Percentiles rank a stretch among this genome's conserved stretches.
phyloP scores from a whole-genome alignment of 2,113 vertebrate species.

The Bos indicus region DNA sequence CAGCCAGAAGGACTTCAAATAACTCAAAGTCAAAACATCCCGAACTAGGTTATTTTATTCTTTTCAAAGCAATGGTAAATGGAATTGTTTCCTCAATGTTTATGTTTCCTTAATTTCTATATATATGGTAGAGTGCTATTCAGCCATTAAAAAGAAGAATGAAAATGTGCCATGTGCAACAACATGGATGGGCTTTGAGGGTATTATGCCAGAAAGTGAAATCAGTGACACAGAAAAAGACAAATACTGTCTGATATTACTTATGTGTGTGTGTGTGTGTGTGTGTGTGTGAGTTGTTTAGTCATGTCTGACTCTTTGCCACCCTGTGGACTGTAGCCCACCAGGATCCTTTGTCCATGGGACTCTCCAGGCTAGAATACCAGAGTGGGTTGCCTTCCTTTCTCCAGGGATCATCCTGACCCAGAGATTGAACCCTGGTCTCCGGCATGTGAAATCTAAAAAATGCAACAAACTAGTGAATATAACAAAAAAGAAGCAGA shows the following conservation, averaged over 20 bases:
- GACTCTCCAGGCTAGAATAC: not conserved
- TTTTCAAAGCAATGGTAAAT: not conserved
- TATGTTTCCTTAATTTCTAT: not conserved
- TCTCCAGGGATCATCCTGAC: not conserved
- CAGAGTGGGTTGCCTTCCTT: not conserved
- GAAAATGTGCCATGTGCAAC: not conserved
- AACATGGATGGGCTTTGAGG: not conserved
- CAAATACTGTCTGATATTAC: not conserved
- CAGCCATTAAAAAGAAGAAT: not conserved
- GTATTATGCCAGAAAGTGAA: not conserved
- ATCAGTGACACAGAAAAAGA: not conserved
- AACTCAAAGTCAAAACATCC: not conserved
- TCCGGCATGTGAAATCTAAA: not conserved
- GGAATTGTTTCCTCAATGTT: not conserved
- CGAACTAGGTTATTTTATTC: not conserved
- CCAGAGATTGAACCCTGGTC: not conserved
- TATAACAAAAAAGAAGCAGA: not conserved
- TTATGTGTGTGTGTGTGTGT: not conserved
- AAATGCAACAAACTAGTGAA: not conserved
- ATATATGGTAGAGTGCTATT: not conserved
- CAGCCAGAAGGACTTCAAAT: not conserved
- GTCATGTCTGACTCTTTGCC: not conserved
- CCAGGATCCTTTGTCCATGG: not conserved
- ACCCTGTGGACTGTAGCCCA: not conserved
- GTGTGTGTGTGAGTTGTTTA: not conserved